A percentile compares a stretch with the other conserved stretches of the same genome.
Conservation (phyloP, 2,888 invertebrate genomes). For the Troilus luridus region DNA sequence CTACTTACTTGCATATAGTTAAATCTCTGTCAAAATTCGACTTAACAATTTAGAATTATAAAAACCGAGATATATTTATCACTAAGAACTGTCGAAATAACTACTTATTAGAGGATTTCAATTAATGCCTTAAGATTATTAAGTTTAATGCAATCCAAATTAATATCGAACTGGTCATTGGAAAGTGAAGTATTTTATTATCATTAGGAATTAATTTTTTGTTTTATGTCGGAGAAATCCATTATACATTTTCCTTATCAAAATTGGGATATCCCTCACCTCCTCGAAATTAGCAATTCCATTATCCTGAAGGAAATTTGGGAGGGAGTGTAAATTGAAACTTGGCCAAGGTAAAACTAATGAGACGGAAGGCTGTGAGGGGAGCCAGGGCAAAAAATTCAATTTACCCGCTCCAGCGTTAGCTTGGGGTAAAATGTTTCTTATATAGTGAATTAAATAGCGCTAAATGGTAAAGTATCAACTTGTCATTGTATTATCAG, state of each 20-base stretch:
- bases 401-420: background rate
- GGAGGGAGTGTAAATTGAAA: conserved; percentile 30
- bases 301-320: background rate
- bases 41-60: no score
- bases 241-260: background rate
- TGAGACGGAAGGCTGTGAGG: background rate
- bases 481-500: background rate
- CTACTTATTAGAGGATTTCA: no score
- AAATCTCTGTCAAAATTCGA: no score
- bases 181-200: background rate
- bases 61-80: no score
- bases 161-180: background rate
- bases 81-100: no score
- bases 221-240: background rate
- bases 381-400: background rate
- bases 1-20: no score
- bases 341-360: conserved; percentile 30
- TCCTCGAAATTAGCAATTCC: background rate
- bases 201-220: background rate
- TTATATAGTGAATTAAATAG: background rate
- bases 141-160: background rate
- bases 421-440: background rate
- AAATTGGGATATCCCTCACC: background rate
- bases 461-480: background rate
- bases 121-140: no score